Evolutionary conservation across 1,140 invertebrate species (phyloP), one percentile per base, ranked within the genome.

Genomic region (Ctenoplectra terminalis): DNA sequence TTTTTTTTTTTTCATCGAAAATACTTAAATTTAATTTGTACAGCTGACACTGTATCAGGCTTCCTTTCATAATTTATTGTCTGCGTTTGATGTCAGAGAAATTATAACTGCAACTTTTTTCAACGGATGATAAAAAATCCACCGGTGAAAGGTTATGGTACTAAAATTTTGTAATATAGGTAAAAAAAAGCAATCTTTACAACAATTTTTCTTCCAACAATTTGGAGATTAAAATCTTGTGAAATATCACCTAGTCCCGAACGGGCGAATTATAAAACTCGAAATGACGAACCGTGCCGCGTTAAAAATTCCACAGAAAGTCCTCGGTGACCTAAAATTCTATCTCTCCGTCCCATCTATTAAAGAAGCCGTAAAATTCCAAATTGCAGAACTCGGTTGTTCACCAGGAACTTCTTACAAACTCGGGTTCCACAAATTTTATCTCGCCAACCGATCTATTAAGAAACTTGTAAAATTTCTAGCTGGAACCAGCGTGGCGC

Each of bases 401-500:
- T 20, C 70, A 37, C 4, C 70, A 15, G 52, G 17, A 72, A 56
- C 34, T 72, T 56, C 23, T n/a, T 20, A 8, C 20, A 15, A 50
- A 15, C 43, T 34, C 46, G 23, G 6, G n/a, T 56, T 34, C 40
- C 15, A 4, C 37, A 70, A 26, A 54, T 72, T 40, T 72, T 56
- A 56, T 56, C 69, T n/a, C 43, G 2, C 20, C 50, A 11, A 29
- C 37, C 34, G 29, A 56, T 56, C 34, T 29, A 56, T 72, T 29
- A 43, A 69, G 69, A 69, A n/a, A 52, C 37, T 58, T 23, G 23
- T 31, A 31, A 40, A 48, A 31, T 70, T 75, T 69, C 61, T 37
- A 46, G 17, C 26, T 46, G 64, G n/a, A 48, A 8, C 13, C n/a
- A n/a, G n/a, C n/a, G n/a, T n/a, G n/a, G n/a, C n/a, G n/a, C n/a